Percentiles rank a stretch among this genome's conserved stretches.
Evolutionary conservation across 1,140 invertebrate species (phyloP).

Genomic region (Philaenus spumarius): DNA sequence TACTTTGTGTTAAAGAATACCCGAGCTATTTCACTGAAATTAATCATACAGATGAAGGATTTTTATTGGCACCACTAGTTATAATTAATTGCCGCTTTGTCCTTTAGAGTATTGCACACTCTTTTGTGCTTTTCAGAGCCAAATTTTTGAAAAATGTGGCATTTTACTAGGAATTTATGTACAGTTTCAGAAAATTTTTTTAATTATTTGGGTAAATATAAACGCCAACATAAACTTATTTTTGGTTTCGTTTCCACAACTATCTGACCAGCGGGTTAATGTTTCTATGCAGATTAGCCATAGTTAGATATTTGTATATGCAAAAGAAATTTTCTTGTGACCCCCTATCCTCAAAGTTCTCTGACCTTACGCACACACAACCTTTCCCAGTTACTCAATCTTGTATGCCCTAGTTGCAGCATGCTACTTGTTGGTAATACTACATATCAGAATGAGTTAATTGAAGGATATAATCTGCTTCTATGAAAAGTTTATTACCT

Average conservation of each 20-base stretch:
- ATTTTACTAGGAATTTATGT: constrained; percentile 14
- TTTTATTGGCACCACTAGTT: too few relatives aligned
- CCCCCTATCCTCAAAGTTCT: too few relatives aligned
- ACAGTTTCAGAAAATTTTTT: constrained; percentile 6
- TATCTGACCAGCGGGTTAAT: constrained; percentile 12
- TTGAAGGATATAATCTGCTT: constrained; percentile 14
- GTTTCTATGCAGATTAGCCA: background rate
- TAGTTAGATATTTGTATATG: constrained; percentile 9
- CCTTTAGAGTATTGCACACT: constrained; percentile 8
- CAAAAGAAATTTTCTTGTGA: background rate
- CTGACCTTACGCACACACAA: too few relatives aligned
- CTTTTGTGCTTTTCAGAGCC: constrained; percentile 11
- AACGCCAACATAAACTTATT: constrained; percentile 9
- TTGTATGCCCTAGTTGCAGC: constrained; percentile 13
- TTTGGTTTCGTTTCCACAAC: constrained; percentile 11
- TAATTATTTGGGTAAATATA: constrained; percentile 6
- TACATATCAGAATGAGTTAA: constrained; percentile 17
- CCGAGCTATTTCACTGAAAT: too few relatives aligned
- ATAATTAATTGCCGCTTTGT: constrained; percentile 1
- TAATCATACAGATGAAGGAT: constrained; percentile 11
- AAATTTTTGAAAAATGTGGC: constrained; percentile 13
- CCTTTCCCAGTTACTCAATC: background rate
- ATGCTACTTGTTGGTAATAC: constrained; percentile 15
- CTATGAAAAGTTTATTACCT: too few relatives aligned
- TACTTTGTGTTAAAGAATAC: too few relatives aligned